A percentile compares a stretch with the other conserved stretches of the same genome.
phyloP scores from a whole-genome alignment of 2,113 vertebrate species.

The Festucalex cinctus region DNA sequence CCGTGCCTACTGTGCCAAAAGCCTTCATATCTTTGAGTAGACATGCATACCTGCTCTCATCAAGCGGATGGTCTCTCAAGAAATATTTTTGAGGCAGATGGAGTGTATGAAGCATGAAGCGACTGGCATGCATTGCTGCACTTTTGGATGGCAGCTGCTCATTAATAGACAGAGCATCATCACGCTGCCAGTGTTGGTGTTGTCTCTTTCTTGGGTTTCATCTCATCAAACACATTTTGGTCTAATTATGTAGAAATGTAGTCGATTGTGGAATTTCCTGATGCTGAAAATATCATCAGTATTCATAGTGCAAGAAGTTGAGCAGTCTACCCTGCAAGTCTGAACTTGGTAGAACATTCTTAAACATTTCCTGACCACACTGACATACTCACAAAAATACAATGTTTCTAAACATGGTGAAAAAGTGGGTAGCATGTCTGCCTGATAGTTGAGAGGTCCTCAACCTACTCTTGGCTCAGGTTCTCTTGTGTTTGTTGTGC shows the following conservation, averaged over 20 bases:
- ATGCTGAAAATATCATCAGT: neutral
- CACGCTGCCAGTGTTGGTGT: constrained; percentile 6
- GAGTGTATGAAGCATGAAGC: constrained; percentile 12
- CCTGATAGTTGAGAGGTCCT: too few relatives aligned
- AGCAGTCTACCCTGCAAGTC: neutral
- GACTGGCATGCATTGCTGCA: constrained; percentile 12
- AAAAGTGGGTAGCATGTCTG: too few relatives aligned
- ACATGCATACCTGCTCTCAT: neutral
- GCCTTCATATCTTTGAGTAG: neutral
- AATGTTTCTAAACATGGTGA: too few relatives aligned
- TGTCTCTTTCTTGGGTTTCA: neutral
- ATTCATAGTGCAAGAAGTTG: neutral
- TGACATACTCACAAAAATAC: too few relatives aligned
- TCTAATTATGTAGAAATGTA: neutral
- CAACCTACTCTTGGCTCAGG: too few relatives aligned
- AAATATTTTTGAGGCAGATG: constrained; percentile 14
- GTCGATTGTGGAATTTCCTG: neutral
- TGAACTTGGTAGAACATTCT: neutral
- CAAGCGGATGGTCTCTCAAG: neutral
- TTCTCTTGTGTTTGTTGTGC: too few relatives aligned
- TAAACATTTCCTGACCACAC: neutral
- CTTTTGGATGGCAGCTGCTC: constrained; percentile 24
- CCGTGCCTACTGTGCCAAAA: neutral
- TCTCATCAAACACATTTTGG: neutral
- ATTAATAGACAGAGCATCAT: constrained; percentile 9